Evolutionary conservation across 2,888 invertebrate genomes (phyloP), one percentile per base, ranked within the genome.

Genomic region (Patella pellucida): DNA sequence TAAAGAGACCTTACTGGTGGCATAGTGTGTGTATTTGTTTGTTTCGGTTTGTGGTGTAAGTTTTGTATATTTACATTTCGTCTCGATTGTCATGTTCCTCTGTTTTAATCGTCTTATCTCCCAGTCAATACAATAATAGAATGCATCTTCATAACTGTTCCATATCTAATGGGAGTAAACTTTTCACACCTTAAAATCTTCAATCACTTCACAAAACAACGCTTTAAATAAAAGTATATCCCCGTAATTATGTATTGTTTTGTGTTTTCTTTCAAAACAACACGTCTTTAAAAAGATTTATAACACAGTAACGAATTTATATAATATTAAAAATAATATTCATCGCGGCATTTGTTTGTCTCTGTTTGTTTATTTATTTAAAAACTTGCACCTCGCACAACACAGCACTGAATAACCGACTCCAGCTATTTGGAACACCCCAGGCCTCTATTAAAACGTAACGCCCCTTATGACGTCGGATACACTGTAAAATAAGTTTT

Each of bases 391-490:
- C 92, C 86, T 93, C 92, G 82, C 93, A 93, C 27, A 93, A 86
- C 31, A 92, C 91, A 52, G 92, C 91, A 70, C 91, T 92, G 85
- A 92, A 93, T 19, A 92, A 87, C 70, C 91, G 85, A 79, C 91
- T 91, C 91, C 91, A 92, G 69, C 92, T 87, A 82, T 91, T 91
- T 56, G 91, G 89, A 16, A 91, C 90, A 50, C 92, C 92, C 83
- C 91, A 91, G 3, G 92, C 92, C 82, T 92, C 91, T 69, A 93
- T 91, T 83, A 92, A 92, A 41, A 92, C 90, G 82, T 92, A 92
- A 9, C 92, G 89, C 7, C 92, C 92, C 41, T 86, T 83, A 76
- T 89, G 87, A 5, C 90, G 90, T 71, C 87, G 77, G 74, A 87
- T 85, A 81, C 93, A 93, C 81, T 91, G 91, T 76, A 92, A 88